Conservation (phyloP, 2,888 invertebrate genomes). For the Eupithecia exiguata region DNA sequence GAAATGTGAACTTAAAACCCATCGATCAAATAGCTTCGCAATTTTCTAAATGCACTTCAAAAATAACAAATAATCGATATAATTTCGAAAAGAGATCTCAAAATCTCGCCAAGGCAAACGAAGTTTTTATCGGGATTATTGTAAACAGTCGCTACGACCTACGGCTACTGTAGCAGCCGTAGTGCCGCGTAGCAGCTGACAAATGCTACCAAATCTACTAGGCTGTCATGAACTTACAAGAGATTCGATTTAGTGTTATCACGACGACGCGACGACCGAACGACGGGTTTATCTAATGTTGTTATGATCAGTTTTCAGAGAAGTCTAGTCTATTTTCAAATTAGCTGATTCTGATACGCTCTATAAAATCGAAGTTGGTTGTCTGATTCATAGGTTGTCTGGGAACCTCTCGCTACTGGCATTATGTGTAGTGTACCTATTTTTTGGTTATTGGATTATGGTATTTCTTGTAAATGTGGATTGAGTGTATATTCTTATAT, state of each 20-base stretch:
- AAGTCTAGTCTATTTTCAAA: not conserved
- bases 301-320: not conserved
- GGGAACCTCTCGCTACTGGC: not conserved
- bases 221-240: slow-evolving; percentile 43
- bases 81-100: not conserved
- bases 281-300: not conserved
- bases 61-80: not conserved
- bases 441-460: not conserved
- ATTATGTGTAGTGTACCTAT: not conserved
- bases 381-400: no score
- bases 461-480: not conserved
- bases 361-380: not conserved
- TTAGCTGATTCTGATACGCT: not conserved
- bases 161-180: slow-evolving; percentile 32
- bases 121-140: slow-evolving; percentile 11
- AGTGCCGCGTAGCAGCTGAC: slow-evolving; percentile 35
- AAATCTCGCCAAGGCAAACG: not conserved
- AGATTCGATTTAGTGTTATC: slow-evolving; percentile 31
- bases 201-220: slow-evolving; percentile 45
- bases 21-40: not conserved
- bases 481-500: not conserved
- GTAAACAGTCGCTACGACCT: slow-evolving; percentile 28
- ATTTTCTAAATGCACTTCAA: not conserved
- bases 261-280: not conserved
- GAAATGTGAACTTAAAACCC: not conserved